Evolutionary conservation across 2,797 vertebrate genomes (phyloP).

Genomic region (Naso thynnoides): DNA sequence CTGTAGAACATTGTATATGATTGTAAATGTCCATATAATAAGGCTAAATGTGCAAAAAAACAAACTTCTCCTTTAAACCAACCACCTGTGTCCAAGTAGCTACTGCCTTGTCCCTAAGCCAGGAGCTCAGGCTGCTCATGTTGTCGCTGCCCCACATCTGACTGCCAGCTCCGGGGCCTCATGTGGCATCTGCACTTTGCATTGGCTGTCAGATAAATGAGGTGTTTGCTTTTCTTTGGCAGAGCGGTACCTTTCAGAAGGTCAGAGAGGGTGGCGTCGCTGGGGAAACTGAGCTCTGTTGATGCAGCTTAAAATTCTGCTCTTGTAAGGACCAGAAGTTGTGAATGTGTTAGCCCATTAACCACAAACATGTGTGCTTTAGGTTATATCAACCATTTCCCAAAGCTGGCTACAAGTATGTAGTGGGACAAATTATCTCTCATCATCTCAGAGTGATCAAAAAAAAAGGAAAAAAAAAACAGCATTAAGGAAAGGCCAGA

Average conservation of each 20-base stretch:
- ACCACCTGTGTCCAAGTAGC: conserved; percentile 23
- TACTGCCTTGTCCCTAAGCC: conserved; percentile 45
- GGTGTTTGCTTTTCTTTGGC: conserved; percentile 81
- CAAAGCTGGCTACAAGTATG: conserved; percentile 25
- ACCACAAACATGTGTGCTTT: conserved; percentile 52
- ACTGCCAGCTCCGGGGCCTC: conserved; percentile 54
- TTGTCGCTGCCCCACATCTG: conserved; percentile 48
- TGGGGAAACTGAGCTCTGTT: conserved; percentile 44
- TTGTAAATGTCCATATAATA: too few species aligned
- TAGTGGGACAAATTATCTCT: too few species aligned
- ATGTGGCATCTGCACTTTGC: conserved; percentile 72
- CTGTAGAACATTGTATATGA: too few species aligned
- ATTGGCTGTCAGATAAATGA: conserved; percentile 76
- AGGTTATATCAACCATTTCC: conserved; percentile 43
- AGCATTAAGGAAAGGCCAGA: background rate
- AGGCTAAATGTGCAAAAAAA: too few species aligned
- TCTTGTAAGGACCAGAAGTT: conserved; percentile 45
- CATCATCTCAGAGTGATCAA: too few species aligned
- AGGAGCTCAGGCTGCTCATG: conserved; percentile 56
- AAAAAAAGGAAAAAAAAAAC: too few species aligned
- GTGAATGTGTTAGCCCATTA: conserved; percentile 58
- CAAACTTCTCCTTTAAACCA: too few species aligned
- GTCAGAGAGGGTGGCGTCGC: conserved; percentile 65
- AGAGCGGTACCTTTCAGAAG: conserved; percentile 73
- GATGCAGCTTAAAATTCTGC: conserved; percentile 40